Evolutionary conservation across 1,140 invertebrate genomes (phyloP).

Genomic region (Odontomachus brunneus): DNA sequence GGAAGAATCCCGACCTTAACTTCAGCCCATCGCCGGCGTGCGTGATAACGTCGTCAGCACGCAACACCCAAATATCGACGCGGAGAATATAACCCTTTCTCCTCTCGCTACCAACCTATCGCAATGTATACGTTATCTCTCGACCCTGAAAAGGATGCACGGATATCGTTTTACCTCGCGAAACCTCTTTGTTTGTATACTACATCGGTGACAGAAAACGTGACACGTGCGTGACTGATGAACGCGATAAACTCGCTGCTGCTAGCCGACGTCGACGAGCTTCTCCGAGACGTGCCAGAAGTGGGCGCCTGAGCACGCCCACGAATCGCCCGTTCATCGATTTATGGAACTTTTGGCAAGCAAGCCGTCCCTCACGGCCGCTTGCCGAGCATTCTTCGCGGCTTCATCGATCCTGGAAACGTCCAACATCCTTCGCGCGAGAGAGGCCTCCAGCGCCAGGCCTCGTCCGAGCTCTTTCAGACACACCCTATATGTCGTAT

Average conservation of each 20-base stretch:
- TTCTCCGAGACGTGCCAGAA: background rate
- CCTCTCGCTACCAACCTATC: too few species aligned
- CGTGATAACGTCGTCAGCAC: background rate
- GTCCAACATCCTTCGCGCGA: conserved; percentile 31
- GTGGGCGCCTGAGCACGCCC: background rate
- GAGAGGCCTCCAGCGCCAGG: background rate
- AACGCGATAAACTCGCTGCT: background rate
- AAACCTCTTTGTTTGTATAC: too few species aligned
- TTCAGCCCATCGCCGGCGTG: background rate
- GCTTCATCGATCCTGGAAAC: conserved; percentile 35
- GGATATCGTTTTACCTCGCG: too few species aligned
- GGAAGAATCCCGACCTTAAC: background rate
- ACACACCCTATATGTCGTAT: conserved; percentile 48
- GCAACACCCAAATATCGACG: background rate
- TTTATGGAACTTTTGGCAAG: background rate
- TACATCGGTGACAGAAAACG: background rate
- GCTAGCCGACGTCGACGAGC: background rate
- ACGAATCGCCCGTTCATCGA: background rate
- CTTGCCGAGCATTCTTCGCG: background rate
- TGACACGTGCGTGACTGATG: background rate
- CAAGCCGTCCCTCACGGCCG: background rate
- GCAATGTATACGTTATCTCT: too few species aligned
- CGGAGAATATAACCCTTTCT: background rate
- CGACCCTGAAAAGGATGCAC: too few species aligned
- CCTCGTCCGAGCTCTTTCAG: conserved; percentile 23